Conservation (phyloP, 2,888 invertebrate species). For the Thera obeliscata region DNA sequence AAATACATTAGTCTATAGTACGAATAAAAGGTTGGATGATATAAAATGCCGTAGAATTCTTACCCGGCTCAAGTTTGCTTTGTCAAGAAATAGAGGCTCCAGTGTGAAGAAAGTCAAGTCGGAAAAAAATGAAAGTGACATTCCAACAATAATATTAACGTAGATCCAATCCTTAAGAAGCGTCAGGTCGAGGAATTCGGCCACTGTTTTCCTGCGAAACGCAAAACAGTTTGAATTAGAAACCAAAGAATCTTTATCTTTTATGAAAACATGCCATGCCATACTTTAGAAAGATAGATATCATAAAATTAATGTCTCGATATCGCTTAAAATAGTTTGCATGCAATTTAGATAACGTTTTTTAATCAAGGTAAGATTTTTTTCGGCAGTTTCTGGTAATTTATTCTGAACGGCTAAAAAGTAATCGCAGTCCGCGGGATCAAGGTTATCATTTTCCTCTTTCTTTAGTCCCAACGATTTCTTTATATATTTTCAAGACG, state of each 20-base stretch:
- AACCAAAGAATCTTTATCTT: not conserved
- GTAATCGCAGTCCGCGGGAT: slow-evolving; percentile 19
- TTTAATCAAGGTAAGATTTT: not conserved
- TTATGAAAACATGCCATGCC: too few species aligned
- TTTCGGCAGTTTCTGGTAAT: slow-evolving; percentile 4
- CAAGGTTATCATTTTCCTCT: slow-evolving; percentile 23
- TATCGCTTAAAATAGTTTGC: slow-evolving; percentile 6
- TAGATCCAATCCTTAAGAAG: slow-evolving; percentile 86
- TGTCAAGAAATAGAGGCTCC: slow-evolving; percentile 86
- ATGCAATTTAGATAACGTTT: slow-evolving; percentile 13
- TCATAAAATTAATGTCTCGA: not conserved
- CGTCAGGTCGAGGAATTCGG: slow-evolving; percentile 85
- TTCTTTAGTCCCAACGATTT: slow-evolving; percentile 18
- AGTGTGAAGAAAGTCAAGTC: slow-evolving; percentile 89
- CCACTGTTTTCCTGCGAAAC: slow-evolving; percentile 78
- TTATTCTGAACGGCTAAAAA: slow-evolving; percentile 23
- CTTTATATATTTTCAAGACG: slow-evolving; percentile 36
- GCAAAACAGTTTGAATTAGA: slow-evolving; percentile 14
- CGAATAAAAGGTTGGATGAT: too few species aligned
- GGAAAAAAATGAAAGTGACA: slow-evolving; percentile 87
- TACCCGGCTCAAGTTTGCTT: slow-evolving; percentile 78
- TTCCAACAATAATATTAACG: slow-evolving; percentile 88
- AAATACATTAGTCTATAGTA: too few species aligned
- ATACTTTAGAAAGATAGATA: too few species aligned
- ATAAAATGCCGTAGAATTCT: slow-evolving; percentile 35